These are phyloP conservation scores for Platalea minor DNA, from an alignment of 2,797 vertebrate genomes.

Conservation along the genomic window DNA sequence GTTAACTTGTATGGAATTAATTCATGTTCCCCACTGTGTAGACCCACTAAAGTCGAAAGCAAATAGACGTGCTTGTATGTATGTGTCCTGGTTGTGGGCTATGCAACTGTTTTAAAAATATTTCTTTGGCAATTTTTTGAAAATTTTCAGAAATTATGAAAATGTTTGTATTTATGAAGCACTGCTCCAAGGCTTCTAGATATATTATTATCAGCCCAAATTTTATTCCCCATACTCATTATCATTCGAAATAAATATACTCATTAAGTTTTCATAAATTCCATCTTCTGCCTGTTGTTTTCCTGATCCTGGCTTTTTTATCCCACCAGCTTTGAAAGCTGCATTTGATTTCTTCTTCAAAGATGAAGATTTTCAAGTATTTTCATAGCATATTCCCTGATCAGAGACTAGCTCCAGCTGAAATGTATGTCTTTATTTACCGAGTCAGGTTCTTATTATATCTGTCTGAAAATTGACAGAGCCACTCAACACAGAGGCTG, in stretches of 20 bases:
- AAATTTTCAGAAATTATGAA: neutral
- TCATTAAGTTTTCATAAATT: slow-evolving; percentile 36
- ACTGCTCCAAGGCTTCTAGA: neutral
- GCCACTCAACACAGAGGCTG: neutral
- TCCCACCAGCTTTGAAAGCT: slow-evolving; percentile 5
- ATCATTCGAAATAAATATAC: slow-evolving; percentile 12
- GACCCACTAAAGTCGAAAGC: neutral
- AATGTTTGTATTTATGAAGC: neutral
- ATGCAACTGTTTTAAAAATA: neutral
- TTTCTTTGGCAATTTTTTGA: neutral
- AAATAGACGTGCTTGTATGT: neutral
- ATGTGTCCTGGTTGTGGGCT: neutral
- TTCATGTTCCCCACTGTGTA: neutral
- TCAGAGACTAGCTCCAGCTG: slow-evolving; percentile 18
- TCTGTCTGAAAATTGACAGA: slow-evolving; percentile 13
- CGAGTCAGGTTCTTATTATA: slow-evolving; percentile 18
- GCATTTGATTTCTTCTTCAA: slow-evolving; percentile 43
- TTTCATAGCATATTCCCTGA: slow-evolving; percentile 30
- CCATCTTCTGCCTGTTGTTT: slow-evolving; percentile 12
- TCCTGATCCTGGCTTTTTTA: slow-evolving; percentile 3
- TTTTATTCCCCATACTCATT: neutral
- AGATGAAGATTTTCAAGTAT: slow-evolving; percentile 3
- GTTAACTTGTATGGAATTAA: neutral
- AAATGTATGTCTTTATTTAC: slow-evolving; percentile 46
- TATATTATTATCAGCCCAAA: neutral